phyloP scores from a whole-genome alignment of 2,888 invertebrate genomes.

The Seira sanloemensis region DNA sequence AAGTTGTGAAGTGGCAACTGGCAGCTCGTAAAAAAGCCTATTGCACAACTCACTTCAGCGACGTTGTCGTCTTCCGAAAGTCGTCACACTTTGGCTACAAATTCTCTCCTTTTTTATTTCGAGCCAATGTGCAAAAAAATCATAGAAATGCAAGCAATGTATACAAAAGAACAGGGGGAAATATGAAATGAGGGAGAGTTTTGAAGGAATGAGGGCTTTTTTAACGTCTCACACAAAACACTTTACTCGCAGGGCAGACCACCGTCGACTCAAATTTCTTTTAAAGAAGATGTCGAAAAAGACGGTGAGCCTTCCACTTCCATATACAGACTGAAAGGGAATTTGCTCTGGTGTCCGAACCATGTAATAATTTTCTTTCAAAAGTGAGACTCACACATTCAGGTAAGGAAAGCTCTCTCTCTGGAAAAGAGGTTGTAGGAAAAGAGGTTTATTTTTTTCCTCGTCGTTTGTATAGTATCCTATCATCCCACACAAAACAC shows the following conservation, averaged over 20 bases:
- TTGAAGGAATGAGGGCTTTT: background rate
- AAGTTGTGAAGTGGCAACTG: slow-evolving; percentile 65
- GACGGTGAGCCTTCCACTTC: slow-evolving; percentile 1
- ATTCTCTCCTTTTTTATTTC: background rate
- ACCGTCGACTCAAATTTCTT: too few species aligned
- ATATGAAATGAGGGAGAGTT: background rate
- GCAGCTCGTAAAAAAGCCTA: slow-evolving; percentile 64
- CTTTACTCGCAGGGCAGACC: slow-evolving; percentile 5
- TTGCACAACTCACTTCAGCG: slow-evolving; percentile 58
- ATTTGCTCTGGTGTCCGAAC: background rate
- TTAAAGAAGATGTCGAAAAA: background rate
- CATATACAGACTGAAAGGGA: background rate
- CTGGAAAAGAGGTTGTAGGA: background rate
- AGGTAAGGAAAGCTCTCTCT: background rate
- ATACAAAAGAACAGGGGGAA: background rate
- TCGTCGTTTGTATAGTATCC: too few species aligned
- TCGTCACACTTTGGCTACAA: background rate
- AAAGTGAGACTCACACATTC: background rate
- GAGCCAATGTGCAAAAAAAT: background rate
- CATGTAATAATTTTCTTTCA: slow-evolving; percentile 1
- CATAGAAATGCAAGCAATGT: too few species aligned
- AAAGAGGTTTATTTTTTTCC: background rate
- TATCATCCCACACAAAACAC: background rate
- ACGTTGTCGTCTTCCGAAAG: background rate
- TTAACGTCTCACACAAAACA: background rate